These are phyloP conservation scores for Amphipyra berbera DNA, from an alignment of 2,888 invertebrate species.

Conservation along the genomic window DNA sequence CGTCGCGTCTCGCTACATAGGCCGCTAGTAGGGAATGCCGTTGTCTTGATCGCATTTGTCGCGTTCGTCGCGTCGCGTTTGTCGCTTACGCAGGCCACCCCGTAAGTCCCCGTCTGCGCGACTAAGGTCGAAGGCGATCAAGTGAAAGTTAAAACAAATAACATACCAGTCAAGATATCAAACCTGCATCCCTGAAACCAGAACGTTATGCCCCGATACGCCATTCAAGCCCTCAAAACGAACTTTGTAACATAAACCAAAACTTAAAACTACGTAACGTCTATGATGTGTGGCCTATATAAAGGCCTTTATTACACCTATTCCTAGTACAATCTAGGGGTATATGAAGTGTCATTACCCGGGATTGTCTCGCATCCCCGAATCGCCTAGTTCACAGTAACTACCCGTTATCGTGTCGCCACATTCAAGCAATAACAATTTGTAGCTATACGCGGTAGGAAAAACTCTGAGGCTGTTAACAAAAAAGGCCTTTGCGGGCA, in stretches of 20 bases:
- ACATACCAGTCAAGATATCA: too few relatives aligned
- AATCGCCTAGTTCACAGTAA: constrained; percentile 40
- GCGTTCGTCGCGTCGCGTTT: too few relatives aligned
- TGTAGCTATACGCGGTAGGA: constrained; percentile 53
- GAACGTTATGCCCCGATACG: too few relatives aligned
- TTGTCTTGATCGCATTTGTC: too few relatives aligned
- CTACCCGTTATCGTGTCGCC: constrained; percentile 59
- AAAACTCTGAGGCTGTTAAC: constrained; percentile 61
- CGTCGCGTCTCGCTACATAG: too few relatives aligned
- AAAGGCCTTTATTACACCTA: constrained; percentile 24
- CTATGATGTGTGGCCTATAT: constrained; percentile 20
- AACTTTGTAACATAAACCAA: background rate
- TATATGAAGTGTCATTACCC: constrained; percentile 46
- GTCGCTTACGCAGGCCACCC: too few relatives aligned
- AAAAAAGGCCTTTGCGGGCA: constrained; percentile 57
- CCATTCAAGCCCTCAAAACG: too few relatives aligned
- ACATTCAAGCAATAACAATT: constrained; percentile 66
- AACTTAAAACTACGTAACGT: constrained; percentile 13
- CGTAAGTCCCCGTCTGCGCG: too few relatives aligned
- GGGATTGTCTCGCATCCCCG: constrained; percentile 42
- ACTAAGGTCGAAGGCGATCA: too few relatives aligned
- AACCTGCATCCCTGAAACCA: too few relatives aligned
- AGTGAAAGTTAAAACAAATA: too few relatives aligned
- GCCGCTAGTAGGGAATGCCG: too few relatives aligned
- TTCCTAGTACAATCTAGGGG: constrained; percentile 30